A percentile compares a stretch with the other conserved stretches of the same genome.
Evolutionary conservation across 2,888 invertebrate species (phyloP).

Genomic region (Sarcophaga carnaria): DNA sequence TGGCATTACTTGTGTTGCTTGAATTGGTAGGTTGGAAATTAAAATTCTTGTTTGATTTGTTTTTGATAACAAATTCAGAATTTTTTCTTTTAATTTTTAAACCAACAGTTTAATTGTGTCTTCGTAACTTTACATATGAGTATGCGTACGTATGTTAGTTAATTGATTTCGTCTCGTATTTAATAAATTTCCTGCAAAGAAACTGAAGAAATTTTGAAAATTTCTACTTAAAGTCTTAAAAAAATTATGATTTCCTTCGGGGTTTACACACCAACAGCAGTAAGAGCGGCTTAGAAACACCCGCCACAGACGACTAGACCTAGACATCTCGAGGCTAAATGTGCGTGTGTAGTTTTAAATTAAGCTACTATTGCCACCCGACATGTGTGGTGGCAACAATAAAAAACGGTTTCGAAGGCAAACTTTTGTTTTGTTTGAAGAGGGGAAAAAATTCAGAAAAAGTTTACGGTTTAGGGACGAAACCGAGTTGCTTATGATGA

Average conservation of each 20-base stretch:
- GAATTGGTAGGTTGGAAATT: no score
- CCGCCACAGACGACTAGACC: neutral
- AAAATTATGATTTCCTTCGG: no score
- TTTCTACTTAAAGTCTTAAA: no score
- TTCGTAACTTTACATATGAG: no score
- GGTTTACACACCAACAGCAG: no score
- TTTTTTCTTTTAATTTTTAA: no score
- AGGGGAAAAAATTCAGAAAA: neutral
- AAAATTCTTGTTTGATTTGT: no score
- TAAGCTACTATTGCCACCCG: neutral
- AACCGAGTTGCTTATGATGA: slow-evolving; percentile 60
- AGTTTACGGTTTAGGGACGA: slow-evolving; percentile 50
- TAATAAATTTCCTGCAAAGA: neutral
- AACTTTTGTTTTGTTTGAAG: neutral
- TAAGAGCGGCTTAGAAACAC: neutral
- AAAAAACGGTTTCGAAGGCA: neutral
- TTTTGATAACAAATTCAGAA: no score
- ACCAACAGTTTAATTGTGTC: no score
- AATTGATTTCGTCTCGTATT: neutral
- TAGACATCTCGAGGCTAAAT: slow-evolving; percentile 41
- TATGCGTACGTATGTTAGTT: neutral
- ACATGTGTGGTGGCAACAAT: neutral
- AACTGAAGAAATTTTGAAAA: neutral
- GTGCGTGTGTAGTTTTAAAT: slow-evolving; percentile 44
- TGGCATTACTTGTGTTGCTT: no score